Base-by-base conservation (phyloP, 2,113 vertebrate species). In the Ranitomeya variabilis region DNA sequence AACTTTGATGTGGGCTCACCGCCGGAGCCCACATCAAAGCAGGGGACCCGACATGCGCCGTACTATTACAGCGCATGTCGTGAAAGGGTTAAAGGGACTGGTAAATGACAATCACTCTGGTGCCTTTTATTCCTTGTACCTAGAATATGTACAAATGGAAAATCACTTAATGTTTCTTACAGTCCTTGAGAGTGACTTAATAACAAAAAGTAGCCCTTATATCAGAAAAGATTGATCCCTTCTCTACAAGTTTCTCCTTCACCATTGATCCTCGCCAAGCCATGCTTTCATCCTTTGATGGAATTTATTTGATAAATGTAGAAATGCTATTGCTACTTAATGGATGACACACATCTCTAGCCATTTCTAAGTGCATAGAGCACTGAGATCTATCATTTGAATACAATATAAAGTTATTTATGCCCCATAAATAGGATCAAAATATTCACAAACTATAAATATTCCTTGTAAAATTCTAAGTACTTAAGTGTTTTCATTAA, bases 401-500 rank as follows among this genome's bases (percentile, higher is more conserved):
- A 69, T 83, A 83, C 60, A 67, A 64, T 6, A 21, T 82, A 4
- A 59, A 52, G 8, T 69, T 23, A 69, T 69, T 83, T 67, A 83
- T 67, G 19, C 21, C 26, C 45, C 21, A 54, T 52, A 54, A 83
- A 83, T 66, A 64, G 62, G 62, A 60, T 67, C 80, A 67, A 83
- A 67, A 83, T 83, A 83, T 69, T 83, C 45, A 54, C 81, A 83
- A 14, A 69, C 19, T 54, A 67, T 37, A 69, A 54, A 83, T 83
- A 54, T 51, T 19, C 45, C 62, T 67, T 54, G 45, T 54, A 69
- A 54, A 69, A 67, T 2, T 62, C 64, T 7, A 83, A 83, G 81
- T 69, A 51, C 62, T 69, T 66, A 69, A 64, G 60, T 52, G 54
- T 69, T 83, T 83, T 66, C 60, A 83, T 83, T 83, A 69, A 83